A percentile compares a stretch with the other conserved stretches of the same genome.
These are phyloP conservation scores for Phylloscopus trochiloides DNA, from an alignment of 2,113 vertebrate genomes.

Conservation along the genomic window DNA sequence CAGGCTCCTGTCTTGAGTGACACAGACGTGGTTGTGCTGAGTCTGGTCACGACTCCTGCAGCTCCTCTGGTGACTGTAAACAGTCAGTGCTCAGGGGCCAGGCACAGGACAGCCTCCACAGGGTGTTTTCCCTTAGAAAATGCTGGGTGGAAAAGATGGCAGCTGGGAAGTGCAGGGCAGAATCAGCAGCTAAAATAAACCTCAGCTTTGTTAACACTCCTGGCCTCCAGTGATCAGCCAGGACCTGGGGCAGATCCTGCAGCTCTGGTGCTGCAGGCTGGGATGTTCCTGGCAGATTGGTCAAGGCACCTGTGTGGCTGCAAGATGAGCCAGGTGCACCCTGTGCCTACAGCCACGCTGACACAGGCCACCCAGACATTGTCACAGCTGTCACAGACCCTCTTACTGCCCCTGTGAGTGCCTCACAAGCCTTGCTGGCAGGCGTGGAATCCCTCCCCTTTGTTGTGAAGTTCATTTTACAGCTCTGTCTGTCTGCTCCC, in stretches of 20 bases:
- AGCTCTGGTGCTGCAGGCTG: neutral
- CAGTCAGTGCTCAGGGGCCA: neutral
- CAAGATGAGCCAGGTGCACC: neutral
- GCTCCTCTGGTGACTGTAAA: neutral
- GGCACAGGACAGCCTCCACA: neutral
- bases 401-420: neutral
- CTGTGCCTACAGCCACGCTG: neutral
- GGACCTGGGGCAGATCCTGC: neutral
- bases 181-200: neutral
- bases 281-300: neutral
- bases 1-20: neutral
- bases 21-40: neutral
- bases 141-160: neutral
- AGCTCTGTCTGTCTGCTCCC: neutral
- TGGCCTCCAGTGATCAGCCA: neutral
- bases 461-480: neutral
- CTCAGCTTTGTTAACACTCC: neutral
- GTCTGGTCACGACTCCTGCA: neutral
- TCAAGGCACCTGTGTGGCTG: neutral
- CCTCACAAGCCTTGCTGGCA: neutral
- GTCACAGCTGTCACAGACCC: neutral
- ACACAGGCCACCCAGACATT: neutral
- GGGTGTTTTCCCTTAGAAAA: neutral
- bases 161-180: neutral
- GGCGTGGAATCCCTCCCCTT: neutral